These are phyloP conservation scores for Eulemur albifrons DNA, from an alignment of 2,797 vertebrate genomes.

Conservation along the genomic window DNA sequence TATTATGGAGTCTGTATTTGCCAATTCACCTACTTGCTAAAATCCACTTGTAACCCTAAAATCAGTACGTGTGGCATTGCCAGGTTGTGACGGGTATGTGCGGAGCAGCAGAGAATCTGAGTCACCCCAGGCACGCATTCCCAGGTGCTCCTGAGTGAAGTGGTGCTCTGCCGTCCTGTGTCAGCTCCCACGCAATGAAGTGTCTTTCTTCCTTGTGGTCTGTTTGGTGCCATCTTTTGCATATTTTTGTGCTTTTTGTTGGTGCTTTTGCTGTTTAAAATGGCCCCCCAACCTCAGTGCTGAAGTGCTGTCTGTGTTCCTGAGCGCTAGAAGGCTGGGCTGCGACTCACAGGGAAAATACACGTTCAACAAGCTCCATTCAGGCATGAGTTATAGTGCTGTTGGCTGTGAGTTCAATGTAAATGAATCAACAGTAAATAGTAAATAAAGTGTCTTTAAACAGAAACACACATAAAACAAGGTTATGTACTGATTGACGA, in stretches of 20 bases:
- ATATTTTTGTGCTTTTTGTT: background rate
- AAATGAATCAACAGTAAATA: background rate
- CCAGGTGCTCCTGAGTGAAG: background rate
- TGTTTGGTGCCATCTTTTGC: background rate
- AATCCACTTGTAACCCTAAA: background rate
- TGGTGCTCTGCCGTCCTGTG: background rate
- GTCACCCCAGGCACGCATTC: rapidly evolving
- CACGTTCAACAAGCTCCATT: background rate
- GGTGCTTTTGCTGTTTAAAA: background rate
- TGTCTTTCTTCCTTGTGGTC: background rate
- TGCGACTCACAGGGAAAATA: background rate
- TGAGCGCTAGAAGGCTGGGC: background rate
- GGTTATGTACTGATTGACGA: background rate
- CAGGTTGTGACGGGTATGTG: rapidly evolving
- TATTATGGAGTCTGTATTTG: background rate
- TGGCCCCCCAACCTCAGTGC: too few species aligned
- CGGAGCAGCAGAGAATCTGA: background rate
- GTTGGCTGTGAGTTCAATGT: background rate
- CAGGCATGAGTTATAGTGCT: background rate
- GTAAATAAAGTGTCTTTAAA: background rate
- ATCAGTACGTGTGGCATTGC: background rate
- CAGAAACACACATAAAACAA: background rate
- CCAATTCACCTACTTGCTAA: background rate
- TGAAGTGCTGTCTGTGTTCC: background rate
- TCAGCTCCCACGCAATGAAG: background rate